phyloP scores from a whole-genome alignment of 92 coral and sea anemone species.

The Anthopleura xanthogrammica region DNA sequence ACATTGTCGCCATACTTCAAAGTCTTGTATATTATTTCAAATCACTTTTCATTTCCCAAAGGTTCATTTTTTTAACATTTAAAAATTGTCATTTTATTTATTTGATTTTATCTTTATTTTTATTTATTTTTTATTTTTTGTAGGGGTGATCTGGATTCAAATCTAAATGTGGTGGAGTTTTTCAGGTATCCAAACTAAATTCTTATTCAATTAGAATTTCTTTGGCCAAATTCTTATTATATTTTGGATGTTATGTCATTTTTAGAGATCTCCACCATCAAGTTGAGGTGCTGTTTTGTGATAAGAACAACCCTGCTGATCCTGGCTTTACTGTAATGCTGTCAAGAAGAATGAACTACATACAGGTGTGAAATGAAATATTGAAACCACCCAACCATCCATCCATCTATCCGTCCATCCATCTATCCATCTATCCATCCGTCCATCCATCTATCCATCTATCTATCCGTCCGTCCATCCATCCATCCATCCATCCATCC shows the following conservation, averaged over 20 bases:
- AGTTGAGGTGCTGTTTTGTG: slow-evolving; percentile 93
- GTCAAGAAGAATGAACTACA: slow-evolving; percentile 87
- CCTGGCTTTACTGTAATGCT: slow-evolving; percentile 86
- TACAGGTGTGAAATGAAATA: slow-evolving; percentile 59
- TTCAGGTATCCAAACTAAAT: slow-evolving; percentile 47
- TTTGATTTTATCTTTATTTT: not conserved
- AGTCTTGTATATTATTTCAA: not conserved
- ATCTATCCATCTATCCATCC: too few species aligned
- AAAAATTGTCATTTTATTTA: not conserved
- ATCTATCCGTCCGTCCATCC: not conserved
- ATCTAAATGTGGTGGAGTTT: slow-evolving; percentile 55
- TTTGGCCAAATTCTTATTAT: not conserved
- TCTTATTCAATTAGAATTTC: not conserved
- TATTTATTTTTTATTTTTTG: not conserved
- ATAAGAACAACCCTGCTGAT: slow-evolving; percentile 81
- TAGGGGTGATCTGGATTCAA: slow-evolving; percentile 22
- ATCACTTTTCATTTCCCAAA: not conserved
- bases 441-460: not conserved
- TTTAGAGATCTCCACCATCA: slow-evolving; percentile 85
- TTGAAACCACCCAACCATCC: not conserved
- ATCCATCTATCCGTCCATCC: not conserved
- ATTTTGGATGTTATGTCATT: not conserved
- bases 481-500: not conserved
- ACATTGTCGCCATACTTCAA: not conserved
- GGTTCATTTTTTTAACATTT: not conserved